Percentiles rank a stretch among this genome's conserved stretches.
Evolutionary conservation across 2,888 invertebrate species (phyloP).

Genomic region (Pecten maximus): DNA sequence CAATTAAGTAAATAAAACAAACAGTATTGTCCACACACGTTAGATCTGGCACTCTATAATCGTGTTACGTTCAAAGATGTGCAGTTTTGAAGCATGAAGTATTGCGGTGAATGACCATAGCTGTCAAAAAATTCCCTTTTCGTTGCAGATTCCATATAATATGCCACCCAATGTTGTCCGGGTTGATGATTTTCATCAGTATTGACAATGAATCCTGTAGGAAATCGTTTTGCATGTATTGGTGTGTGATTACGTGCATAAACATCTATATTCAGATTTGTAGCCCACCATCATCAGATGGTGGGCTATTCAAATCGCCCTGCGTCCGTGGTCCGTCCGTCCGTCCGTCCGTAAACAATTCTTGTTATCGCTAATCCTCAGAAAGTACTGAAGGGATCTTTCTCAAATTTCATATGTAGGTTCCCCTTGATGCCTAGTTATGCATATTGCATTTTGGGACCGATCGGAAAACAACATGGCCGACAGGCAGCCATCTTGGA

Average conservation of each 20-base stretch:
- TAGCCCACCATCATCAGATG: too few relatives aligned
- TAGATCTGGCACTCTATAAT: not conserved
- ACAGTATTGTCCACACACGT: conserved; percentile 42
- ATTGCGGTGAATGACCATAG: not conserved
- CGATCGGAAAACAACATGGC: too few relatives aligned
- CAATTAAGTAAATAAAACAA: conserved; percentile 36
- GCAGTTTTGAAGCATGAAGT: not conserved
- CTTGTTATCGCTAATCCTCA: too few relatives aligned
- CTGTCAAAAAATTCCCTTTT: conserved; percentile 43
- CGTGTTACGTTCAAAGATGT: not conserved
- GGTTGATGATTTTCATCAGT: conserved; percentile 7
- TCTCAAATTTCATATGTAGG: too few relatives aligned
- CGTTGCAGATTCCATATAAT: conserved; percentile 28
- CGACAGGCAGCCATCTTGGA: too few relatives aligned
- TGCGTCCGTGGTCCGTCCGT: too few relatives aligned
- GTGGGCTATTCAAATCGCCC: too few relatives aligned
- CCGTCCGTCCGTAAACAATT: too few relatives aligned
- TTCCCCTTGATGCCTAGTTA: too few relatives aligned
- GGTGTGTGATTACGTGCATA: conserved; percentile 38
- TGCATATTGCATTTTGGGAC: too few relatives aligned
- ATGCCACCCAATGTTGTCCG: conserved; percentile 43
- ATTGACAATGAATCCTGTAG: conserved; percentile 41
- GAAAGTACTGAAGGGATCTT: too few relatives aligned
- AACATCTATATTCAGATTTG: conserved; percentile 22
- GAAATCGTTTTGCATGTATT: too few relatives aligned